Evolutionary conservation across 2,888 invertebrate genomes (phyloP).

Genomic region (Acleris sparsana): DNA sequence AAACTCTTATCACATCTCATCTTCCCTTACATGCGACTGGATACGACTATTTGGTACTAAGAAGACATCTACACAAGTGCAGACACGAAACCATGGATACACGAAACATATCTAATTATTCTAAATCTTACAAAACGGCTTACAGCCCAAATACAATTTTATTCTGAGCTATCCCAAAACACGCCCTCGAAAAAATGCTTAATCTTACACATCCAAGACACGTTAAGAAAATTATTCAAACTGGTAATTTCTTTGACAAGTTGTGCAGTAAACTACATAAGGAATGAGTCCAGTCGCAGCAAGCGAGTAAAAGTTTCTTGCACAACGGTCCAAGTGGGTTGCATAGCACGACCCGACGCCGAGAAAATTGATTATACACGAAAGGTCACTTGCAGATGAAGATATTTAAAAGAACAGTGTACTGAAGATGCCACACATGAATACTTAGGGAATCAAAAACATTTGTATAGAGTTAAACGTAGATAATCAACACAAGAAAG

Average conservation of each 20-base stretch:
- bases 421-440: not conserved
- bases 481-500: too few species aligned
- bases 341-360: slow-evolving; percentile 33
- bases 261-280: not conserved
- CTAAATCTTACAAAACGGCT: too few species aligned
- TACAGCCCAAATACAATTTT: too few species aligned
- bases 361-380: slow-evolving; percentile 9
- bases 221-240: slow-evolving; percentile 15
- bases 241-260: slow-evolving; percentile 13
- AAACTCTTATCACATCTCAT: too few species aligned
- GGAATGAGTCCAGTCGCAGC: slow-evolving; percentile 8
- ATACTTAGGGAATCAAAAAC: not conserved
- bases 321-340: slow-evolving; percentile 45
- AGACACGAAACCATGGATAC: too few species aligned
- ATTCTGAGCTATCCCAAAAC: not conserved
- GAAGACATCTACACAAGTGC: too few species aligned
- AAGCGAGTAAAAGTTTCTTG: slow-evolving; percentile 23
- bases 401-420: not conserved
- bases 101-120: too few species aligned
- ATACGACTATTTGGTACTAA: too few species aligned
- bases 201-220: slow-evolving; percentile 1
- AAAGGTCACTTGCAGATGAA: slow-evolving; percentile 19
- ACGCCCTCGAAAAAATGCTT: not conserved
- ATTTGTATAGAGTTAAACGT: not conserved
- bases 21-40: too few species aligned